Evolutionary conservation across 2,113 vertebrate genomes (phyloP).

Genomic region (Panurus biarmicus): DNA sequence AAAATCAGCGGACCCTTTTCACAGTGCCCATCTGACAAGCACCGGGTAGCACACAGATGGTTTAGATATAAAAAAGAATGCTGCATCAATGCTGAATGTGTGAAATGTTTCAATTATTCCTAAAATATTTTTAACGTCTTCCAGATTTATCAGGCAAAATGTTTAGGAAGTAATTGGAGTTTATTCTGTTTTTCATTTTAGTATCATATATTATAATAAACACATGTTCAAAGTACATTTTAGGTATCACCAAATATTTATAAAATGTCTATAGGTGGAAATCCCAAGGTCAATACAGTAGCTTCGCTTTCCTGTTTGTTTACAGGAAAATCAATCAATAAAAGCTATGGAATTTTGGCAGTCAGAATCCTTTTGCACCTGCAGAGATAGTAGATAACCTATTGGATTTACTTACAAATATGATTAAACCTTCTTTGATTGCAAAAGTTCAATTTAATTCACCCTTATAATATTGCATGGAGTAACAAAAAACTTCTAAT

Average conservation of each 20-base stretch:
- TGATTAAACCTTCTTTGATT: background rate
- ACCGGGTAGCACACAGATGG: slow-evolving; percentile 35
- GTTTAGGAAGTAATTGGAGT: slow-evolving; percentile 53
- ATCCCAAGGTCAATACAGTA: slow-evolving; percentile 44
- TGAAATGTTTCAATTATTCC: slow-evolving; percentile 76
- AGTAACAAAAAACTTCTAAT: background rate
- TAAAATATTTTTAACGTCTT: slow-evolving; percentile 67
- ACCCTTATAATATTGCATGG: background rate
- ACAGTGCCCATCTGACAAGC: slow-evolving; percentile 62
- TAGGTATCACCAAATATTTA: slow-evolving; percentile 64
- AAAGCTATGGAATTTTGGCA: background rate
- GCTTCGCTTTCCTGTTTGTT: slow-evolving; percentile 31
- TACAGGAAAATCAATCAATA: background rate
- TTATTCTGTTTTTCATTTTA: slow-evolving; percentile 65
- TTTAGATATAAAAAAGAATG: slow-evolving; percentile 66
- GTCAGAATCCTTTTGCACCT: background rate
- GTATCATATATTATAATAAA: slow-evolving; percentile 51
- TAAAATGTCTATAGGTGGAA: slow-evolving; percentile 44
- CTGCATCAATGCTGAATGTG: slow-evolving; percentile 66
- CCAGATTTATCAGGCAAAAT: slow-evolving; percentile 64
- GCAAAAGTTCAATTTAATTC: background rate
- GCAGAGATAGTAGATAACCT: background rate
- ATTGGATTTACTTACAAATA: background rate
- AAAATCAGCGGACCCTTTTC: slow-evolving; percentile 38
- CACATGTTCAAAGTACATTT: slow-evolving; percentile 54